Evolutionary conservation across 2,888 invertebrate species (phyloP).

Genomic region (Cheilosia impressa): DNA sequence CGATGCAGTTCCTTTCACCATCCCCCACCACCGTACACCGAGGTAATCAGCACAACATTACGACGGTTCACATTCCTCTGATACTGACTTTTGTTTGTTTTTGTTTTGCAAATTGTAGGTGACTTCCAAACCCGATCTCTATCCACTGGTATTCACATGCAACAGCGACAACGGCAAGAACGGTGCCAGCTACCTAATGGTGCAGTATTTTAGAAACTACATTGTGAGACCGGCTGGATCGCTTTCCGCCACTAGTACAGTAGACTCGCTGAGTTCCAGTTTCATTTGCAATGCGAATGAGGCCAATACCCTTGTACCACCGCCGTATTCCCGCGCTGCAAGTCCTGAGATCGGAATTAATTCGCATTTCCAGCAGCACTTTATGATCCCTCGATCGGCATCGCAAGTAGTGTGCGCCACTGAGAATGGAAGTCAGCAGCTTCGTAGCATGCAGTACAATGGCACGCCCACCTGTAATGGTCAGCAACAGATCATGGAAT

Average conservation of each 20-base stretch:
- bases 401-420: slow-evolving; percentile 85
- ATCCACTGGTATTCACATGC: slow-evolving; percentile 92
- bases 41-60: slow-evolving; percentile 85
- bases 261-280: slow-evolving; percentile 94
- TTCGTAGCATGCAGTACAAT: slow-evolving; percentile 64
- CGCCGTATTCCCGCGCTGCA: slow-evolving; percentile 92
- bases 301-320: slow-evolving; percentile 92
- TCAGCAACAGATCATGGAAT: slow-evolving; percentile 77
- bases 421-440: slow-evolving; percentile 76
- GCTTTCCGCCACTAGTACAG: slow-evolving; percentile 92
- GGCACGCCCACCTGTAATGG: slow-evolving; percentile 56
- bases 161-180: slow-evolving; percentile 88
- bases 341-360: slow-evolving; percentile 88
- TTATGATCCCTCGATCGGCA: slow-evolving; percentile 85
- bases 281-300: slow-evolving; percentile 94
- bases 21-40: slow-evolving; percentile 93
- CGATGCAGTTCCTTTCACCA: slow-evolving; percentile 93
- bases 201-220: slow-evolving; percentile 92
- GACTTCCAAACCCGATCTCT: slow-evolving; percentile 93
- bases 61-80: slow-evolving; percentile 2
- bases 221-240: slow-evolving; percentile 90
- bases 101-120: slow-evolving; percentile 85
- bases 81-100: neutral
- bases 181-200: slow-evolving; percentile 91
- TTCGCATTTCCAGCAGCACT: slow-evolving; percentile 81